Base-by-base conservation (phyloP, 2,888 invertebrate species). In the Rhodophaea formosa region DNA sequence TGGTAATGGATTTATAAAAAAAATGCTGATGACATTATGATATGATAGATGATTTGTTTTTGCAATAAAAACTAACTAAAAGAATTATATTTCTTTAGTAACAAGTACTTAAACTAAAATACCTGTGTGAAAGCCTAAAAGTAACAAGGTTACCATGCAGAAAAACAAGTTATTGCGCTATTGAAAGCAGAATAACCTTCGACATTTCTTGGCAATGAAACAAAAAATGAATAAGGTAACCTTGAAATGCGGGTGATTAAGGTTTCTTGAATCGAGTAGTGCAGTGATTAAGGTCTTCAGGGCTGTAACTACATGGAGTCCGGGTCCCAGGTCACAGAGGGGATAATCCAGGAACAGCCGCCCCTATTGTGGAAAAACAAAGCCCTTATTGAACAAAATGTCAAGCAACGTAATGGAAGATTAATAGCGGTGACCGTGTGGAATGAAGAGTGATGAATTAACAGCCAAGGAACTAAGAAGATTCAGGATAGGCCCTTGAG, bases 341-440 rank as follows among this genome's bases (percentile, higher is more conserved):
- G 88, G 68, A 91, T 88, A 64, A 85, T 79, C 91, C 91, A 91
- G 46, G 89, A 80, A 70, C 86, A 86, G 70, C 80, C 74, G 59
- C 77, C 72, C 66, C 83, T 88, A 80, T 53, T 65, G 61, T 55
- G 61, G 45, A 65, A 16, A 53, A 54, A 54, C 43, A 54, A 44
- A 44, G 15, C 15, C 29, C 52, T 52, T 52, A 39, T 42, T 66
- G 65, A 64, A 67, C 60, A 65, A 65, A 70, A 69, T 58, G 69
- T 62, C 61, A 66, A 64, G 66, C 53, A 60, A 56, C 61, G 47
- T 49, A 60, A 61, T 42, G 57, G 52, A 49, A n/a, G 51, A 35
- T 51, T 39, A 51, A 47, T 30, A 46, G 47, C 15, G 14, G 43
- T 32, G 45, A 49, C 8, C 1, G 35, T 44, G 39, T 12, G 42